Evolutionary conservation across 1,140 invertebrate species (phyloP).

Genomic region (Rhyzopertha dominica): DNA sequence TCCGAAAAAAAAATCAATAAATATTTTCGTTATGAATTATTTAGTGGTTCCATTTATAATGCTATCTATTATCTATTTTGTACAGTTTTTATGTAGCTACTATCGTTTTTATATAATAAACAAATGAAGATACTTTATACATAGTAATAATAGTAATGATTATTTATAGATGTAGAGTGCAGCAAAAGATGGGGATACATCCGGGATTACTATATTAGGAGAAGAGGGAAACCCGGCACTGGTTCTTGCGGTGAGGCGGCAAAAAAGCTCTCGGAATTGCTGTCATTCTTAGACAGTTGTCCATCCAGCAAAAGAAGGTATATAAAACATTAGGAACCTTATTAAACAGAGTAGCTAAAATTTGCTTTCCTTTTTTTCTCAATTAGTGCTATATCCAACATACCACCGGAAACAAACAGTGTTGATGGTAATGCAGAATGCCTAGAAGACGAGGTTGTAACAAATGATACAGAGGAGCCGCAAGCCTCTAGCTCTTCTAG

Average conservation of each 20-base stretch:
- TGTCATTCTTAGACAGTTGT: slow-evolving; percentile 21
- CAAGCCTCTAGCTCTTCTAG: too few species aligned
- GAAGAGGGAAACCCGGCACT: slow-evolving; percentile 16
- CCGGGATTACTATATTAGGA: slow-evolving; percentile 20
- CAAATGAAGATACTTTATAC: not conserved
- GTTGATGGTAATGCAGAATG: slow-evolving; percentile 6
- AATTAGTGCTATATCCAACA: not conserved
- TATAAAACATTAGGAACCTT: not conserved
- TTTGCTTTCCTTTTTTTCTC: not conserved
- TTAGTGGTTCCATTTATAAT: too few species aligned
- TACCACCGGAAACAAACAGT: not conserved
- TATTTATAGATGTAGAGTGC: slow-evolving; percentile 18
- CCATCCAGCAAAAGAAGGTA: slow-evolving; percentile 13
- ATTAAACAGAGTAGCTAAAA: not conserved
- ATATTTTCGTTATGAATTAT: slow-evolving; percentile 1
- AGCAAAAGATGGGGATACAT: slow-evolving; percentile 19
- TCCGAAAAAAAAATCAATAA: slow-evolving; percentile 13
- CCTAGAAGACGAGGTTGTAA: slow-evolving; percentile 6
- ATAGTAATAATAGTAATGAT: not conserved
- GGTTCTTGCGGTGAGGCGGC: slow-evolving; percentile 15
- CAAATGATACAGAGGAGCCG: slow-evolving; percentile 1
- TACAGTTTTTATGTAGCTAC: not conserved
- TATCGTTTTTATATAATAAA: not conserved
- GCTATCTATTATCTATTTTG: too few species aligned
- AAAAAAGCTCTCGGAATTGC: slow-evolving; percentile 16